A percentile compares a stretch with the other conserved stretches of the same genome.
These are phyloP conservation scores for Camptogramma bilineatum DNA, from an alignment of 2,888 invertebrate genomes.

Conservation along the genomic window DNA sequence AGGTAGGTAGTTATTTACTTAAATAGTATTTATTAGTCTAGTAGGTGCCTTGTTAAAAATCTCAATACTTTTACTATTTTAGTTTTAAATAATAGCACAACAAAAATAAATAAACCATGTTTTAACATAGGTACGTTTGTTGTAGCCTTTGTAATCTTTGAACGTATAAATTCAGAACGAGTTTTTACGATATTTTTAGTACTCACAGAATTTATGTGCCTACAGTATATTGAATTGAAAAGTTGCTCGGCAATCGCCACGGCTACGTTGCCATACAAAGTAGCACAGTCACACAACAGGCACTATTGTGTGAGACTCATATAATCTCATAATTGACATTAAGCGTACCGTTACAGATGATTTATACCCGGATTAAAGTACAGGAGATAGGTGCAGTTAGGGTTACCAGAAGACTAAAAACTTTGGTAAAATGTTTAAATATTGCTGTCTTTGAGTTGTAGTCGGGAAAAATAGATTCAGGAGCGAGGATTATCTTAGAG, in stretches of 20 bases:
- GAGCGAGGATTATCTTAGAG: background rate
- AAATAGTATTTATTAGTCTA: no score
- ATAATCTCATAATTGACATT: slow-evolving; percentile 39
- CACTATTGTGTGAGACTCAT: slow-evolving; percentile 30
- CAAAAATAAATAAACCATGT: no score
- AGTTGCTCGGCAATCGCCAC: slow-evolving; percentile 15
- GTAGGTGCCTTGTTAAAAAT: no score
- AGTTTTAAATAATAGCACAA: no score
- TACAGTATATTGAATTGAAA: slow-evolving; percentile 11
- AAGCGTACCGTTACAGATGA: slow-evolving; percentile 37
- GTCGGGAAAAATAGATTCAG: background rate
- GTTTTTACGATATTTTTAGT: background rate
- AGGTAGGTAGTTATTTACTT: no score
- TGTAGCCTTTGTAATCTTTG: no score
- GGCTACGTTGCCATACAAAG: slow-evolving; percentile 14
- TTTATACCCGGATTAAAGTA: slow-evolving; percentile 36
- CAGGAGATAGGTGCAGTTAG: slow-evolving; percentile 23
- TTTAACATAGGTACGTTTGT: no score
- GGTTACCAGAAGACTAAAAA: background rate
- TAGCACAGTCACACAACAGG: slow-evolving; percentile 28
- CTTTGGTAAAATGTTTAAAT: background rate
- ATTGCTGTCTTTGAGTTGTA: background rate
- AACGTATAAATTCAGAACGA: background rate
- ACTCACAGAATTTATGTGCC: background rate
- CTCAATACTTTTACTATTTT: no score